Conservation (phyloP, 1,140 invertebrate genomes). For the Plectrocnemia conspersa region DNA sequence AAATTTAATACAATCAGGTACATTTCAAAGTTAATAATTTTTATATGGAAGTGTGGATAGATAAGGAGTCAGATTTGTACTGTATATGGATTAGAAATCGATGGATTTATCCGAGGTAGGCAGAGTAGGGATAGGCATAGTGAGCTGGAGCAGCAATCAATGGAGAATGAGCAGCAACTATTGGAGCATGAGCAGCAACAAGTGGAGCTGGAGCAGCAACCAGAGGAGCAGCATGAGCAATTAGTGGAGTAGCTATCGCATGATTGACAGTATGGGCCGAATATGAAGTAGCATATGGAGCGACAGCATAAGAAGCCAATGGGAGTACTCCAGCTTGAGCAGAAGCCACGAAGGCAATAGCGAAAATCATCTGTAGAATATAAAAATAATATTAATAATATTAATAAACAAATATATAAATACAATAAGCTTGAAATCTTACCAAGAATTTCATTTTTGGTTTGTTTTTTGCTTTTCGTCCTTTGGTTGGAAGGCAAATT, state of each 20-base stretch:
- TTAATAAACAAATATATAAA: no score
- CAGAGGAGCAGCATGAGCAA: conserved; percentile 13
- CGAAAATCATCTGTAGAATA: conserved; percentile 30
- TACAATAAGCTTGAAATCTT: no score
- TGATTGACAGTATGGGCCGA: conserved; percentile 61
- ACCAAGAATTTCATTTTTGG: no score
- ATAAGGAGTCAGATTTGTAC: no score
- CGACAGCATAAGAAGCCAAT: conserved; percentile 18
- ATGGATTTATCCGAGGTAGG: no score
- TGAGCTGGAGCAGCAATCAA: conserved; percentile 35
- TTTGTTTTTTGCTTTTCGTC: no score
- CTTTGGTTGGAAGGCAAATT: no score
- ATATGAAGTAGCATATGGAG: conserved; percentile 40
- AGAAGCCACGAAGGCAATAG: conserved; percentile 31
- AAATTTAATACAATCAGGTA: no score
- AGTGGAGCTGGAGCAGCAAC: conserved; percentile 11
- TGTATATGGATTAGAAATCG: no score
- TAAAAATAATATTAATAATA: no score
- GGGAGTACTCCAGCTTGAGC: conserved; percentile 31
- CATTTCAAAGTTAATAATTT: no score
- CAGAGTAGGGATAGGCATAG: conserved; percentile 5
- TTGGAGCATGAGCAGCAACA: neutral
- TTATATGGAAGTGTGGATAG: no score
- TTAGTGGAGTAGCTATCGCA: conserved; percentile 40
- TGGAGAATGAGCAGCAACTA: neutral